These are phyloP conservation scores for Pseudomugil gertrudae DNA, from an alignment of 2,797 vertebrate genomes.

Conservation along the genomic window DNA sequence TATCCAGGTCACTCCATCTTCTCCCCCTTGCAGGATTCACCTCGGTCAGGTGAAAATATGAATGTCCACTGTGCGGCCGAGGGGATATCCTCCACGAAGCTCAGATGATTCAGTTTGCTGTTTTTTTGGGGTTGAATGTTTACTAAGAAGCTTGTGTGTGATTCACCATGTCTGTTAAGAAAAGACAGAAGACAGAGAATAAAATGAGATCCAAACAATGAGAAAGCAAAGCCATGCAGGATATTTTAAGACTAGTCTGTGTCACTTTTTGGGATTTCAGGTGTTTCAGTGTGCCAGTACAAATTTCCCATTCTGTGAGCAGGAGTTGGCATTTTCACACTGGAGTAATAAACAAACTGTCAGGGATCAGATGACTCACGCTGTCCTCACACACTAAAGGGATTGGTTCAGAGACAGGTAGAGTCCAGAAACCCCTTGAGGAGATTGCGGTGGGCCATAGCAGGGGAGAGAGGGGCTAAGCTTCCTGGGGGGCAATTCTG, in stretches of 20 bases:
- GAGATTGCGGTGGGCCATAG: constrained; percentile 28
- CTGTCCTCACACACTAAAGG: constrained; percentile 45
- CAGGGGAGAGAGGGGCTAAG: constrained; percentile 37
- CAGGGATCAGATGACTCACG: constrained; percentile 49
- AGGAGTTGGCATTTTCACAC: constrained; percentile 45
- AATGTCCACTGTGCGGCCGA: constrained; percentile 27
- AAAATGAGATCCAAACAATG: constrained; percentile 5
- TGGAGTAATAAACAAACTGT: constrained; percentile 23
- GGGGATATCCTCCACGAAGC: constrained; percentile 16
- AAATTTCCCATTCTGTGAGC: constrained; percentile 20
- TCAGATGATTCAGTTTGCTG: constrained; percentile 9
- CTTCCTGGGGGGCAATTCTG: constrained; percentile 22
- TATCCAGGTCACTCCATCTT: constrained; percentile 36
- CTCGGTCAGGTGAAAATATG: constrained; percentile 22
- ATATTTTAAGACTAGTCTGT: neutral
- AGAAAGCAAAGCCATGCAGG: neutral
- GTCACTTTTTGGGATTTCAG: neutral
- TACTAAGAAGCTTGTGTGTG: constrained; percentile 12
- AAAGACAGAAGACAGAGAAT: constrained; percentile 10
- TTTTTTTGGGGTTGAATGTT: constrained; percentile 15
- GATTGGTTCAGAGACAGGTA: constrained; percentile 45
- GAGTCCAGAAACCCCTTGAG: constrained; percentile 34
- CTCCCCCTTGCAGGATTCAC: constrained; percentile 26
- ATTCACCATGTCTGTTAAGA: constrained; percentile 42
- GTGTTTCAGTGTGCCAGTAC: constrained; percentile 24